phyloP scores from a whole-genome alignment of 2,888 invertebrate genomes.

The Ophioninae sp. region DNA sequence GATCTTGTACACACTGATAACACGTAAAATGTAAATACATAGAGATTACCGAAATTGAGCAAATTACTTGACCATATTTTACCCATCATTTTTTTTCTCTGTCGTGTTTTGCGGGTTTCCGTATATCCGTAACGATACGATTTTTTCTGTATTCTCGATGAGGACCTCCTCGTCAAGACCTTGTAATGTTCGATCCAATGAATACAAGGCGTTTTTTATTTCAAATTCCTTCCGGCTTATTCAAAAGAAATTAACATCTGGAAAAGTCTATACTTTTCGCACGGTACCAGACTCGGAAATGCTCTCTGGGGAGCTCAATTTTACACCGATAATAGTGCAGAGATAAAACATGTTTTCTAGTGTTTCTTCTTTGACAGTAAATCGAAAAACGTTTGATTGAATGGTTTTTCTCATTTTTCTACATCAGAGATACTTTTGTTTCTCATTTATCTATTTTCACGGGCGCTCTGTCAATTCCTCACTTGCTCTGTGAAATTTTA shows the following conservation, averaged over 20 bases:
- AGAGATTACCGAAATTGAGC: slow-evolving; percentile 74
- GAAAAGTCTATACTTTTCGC: neutral
- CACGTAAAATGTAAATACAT: slow-evolving; percentile 80
- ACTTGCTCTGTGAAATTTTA: neutral
- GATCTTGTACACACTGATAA: slow-evolving; percentile 79
- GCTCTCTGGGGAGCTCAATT: neutral
- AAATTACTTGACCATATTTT: slow-evolving; percentile 39
- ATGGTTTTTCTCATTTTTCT: neutral
- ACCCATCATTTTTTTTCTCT: slow-evolving; percentile 15
- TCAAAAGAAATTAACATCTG: neutral
- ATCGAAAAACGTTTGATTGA: neutral
- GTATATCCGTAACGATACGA: neutral
- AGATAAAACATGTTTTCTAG: neutral
- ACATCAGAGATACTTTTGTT: neutral
- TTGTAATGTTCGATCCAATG: neutral
- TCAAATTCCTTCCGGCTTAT: neutral
- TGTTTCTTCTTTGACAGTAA: neutral
- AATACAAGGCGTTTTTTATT: neutral
- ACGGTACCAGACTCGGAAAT: neutral
- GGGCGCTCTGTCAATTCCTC: neutral
- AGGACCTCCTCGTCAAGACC: neutral
- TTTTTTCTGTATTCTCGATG: neutral
- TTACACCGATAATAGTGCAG: neutral
- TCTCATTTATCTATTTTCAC: neutral
- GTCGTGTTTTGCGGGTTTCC: neutral